Evolutionary conservation across 2,113 vertebrate genomes (phyloP).

Genomic region (Barnardius zonarius): DNA sequence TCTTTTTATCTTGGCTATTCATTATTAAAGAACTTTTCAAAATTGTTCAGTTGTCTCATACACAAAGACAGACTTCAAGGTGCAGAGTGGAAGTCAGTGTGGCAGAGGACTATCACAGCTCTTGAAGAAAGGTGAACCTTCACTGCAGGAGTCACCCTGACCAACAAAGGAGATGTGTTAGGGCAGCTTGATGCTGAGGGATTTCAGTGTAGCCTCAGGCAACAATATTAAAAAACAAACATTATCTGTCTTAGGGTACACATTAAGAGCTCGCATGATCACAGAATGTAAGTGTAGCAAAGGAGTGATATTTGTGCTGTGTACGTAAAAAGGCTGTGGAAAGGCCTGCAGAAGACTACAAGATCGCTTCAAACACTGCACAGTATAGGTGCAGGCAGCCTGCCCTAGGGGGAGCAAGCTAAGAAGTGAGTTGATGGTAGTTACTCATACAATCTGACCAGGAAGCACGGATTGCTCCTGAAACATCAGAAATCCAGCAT

Average conservation of each 20-base stretch:
- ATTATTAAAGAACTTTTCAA: background rate
- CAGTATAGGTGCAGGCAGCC: background rate
- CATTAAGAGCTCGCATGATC: background rate
- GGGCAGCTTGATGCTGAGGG: background rate
- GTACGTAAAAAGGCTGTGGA: background rate
- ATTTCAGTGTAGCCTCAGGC: background rate
- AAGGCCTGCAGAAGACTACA: background rate
- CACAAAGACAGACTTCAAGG: background rate
- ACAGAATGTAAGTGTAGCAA: background rate
- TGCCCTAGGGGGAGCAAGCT: background rate
- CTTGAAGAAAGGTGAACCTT: background rate
- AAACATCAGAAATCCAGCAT: background rate
- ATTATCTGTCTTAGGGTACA: background rate
- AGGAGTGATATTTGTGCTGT: background rate
- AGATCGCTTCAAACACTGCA: background rate
- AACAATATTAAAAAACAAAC: background rate
- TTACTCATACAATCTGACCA: background rate
- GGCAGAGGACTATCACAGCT: background rate
- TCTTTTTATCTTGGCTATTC: background rate
- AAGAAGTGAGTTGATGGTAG: background rate
- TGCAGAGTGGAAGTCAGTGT: fast-evolving
- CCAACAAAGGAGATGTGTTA: background rate
- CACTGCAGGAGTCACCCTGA: background rate
- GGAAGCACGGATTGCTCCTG: background rate
- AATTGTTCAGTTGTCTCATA: background rate